Evolutionary conservation across 2,113 vertebrate genomes (phyloP).

Genomic region (Ageneiosus marmoratus): DNA sequence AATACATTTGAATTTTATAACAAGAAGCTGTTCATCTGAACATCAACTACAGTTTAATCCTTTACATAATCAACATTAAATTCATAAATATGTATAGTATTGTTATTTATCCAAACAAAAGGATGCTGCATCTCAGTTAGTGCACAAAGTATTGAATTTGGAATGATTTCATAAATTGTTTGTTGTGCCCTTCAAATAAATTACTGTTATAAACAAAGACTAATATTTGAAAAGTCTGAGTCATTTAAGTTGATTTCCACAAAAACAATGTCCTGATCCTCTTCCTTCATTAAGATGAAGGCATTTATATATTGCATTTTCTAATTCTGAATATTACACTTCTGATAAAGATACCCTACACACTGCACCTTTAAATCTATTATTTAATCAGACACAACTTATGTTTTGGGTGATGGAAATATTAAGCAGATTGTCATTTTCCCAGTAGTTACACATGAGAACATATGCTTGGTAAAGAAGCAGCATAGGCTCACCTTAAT

Average conservation of each 20-base stretch:
- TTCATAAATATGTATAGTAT: neutral
- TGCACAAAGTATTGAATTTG: neutral
- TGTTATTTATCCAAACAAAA: neutral
- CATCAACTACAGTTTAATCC: neutral
- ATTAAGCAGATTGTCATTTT: too few species aligned
- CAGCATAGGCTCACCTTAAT: neutral
- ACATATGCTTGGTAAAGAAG: neutral
- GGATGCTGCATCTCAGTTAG: neutral
- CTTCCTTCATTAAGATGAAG: neutral
- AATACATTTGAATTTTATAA: neutral
- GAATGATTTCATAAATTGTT: neutral
- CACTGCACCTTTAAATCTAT: neutral
- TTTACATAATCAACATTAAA: slow-evolving; percentile 8
- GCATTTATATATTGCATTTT: neutral
- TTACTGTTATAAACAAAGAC: neutral
- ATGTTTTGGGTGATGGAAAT: neutral
- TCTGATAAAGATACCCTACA: too few species aligned
- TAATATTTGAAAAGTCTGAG: neutral
- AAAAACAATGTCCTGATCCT: neutral
- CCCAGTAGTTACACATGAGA: neutral
- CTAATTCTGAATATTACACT: neutral
- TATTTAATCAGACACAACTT: neutral
- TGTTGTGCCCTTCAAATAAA: neutral
- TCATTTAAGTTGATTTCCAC: neutral
- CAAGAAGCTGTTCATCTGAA: slow-evolving; percentile 14